Conservation (phyloP, 2,113 vertebrate genomes). For the Conger conger region DNA sequence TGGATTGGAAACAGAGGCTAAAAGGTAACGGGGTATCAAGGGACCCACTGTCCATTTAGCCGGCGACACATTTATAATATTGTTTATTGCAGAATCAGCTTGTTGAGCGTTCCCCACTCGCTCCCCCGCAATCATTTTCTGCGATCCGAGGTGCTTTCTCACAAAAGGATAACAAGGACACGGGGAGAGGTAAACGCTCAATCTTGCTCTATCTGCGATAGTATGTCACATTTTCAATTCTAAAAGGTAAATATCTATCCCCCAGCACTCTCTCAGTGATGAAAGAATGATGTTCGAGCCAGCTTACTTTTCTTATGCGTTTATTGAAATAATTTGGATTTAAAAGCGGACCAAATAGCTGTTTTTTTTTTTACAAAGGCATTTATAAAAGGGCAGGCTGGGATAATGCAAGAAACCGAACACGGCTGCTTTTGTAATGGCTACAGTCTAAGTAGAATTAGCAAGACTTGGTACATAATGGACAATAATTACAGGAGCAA, state of each 20-base stretch:
- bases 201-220: slow-evolving; percentile 21
- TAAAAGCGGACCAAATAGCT: neutral
- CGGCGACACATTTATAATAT: slow-evolving; percentile 46
- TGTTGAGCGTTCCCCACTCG: neutral
- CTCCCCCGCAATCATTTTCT: slow-evolving; percentile 34
- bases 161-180: slow-evolving; percentile 17
- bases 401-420: slow-evolving; percentile 5
- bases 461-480: slow-evolving; percentile 39
- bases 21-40: slow-evolving; percentile 51
- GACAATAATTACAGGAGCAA: slow-evolving; percentile 37
- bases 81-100: slow-evolving; percentile 51
- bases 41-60: slow-evolving; percentile 36
- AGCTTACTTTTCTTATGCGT: neutral
- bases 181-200: neutral
- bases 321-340: neutral
- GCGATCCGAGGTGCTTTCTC: slow-evolving; percentile 35
- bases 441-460: slow-evolving; percentile 8
- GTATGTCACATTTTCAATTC: slow-evolving; percentile 29
- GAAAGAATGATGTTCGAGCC: neutral
- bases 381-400: neutral
- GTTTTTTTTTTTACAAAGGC: neutral
- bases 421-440: slow-evolving; percentile 18
- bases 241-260: slow-evolving; percentile 13
- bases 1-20: slow-evolving; percentile 49
- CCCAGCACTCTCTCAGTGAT: neutral